Percentiles rank a stretch among this genome's conserved stretches.
phyloP scores from a whole-genome alignment of 2,888 invertebrate species.

The Serrognathus titanus region DNA sequence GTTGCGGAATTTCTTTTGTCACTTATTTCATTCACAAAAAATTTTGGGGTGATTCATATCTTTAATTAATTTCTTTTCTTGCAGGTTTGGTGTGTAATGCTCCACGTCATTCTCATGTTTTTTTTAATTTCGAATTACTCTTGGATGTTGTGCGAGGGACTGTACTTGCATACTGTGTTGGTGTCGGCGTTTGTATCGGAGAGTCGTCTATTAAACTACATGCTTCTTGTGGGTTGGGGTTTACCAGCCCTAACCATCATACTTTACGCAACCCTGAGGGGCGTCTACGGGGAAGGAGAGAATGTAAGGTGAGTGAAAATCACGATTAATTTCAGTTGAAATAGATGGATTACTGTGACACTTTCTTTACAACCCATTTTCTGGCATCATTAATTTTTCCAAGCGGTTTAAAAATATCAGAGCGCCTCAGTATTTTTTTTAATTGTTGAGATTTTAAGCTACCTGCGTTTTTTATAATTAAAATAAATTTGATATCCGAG shows the following conservation, averaged over 20 bases:
- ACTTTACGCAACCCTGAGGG: conserved; percentile 66
- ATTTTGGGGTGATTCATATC: background rate
- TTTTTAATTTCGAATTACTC: conserved; percentile 89
- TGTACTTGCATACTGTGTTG: conserved; percentile 90
- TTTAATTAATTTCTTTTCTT: conserved; percentile 30
- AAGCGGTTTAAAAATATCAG: no score
- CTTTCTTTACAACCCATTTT: no score
- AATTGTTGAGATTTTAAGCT: no score
- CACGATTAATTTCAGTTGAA: background rate
- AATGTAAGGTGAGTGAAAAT: conserved; percentile 56
- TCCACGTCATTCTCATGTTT: conserved; percentile 82
- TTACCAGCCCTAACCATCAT: conserved; percentile 66
- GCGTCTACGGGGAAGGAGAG: conserved; percentile 52
- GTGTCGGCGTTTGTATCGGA: conserved; percentile 90
- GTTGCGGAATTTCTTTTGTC: no score
- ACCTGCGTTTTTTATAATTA: no score
- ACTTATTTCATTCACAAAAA: no score
- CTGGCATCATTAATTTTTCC: no score
- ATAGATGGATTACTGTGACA: no score
- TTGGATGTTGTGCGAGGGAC: conserved; percentile 96
- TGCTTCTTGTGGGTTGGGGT: conserved; percentile 83
- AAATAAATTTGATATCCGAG: no score
- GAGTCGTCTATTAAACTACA: conserved; percentile 75
- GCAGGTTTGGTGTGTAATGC: conserved; percentile 74
- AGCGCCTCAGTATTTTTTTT: no score